phyloP scores from a whole-genome alignment of 1,140 invertebrate genomes.

The Formica selysi region DNA sequence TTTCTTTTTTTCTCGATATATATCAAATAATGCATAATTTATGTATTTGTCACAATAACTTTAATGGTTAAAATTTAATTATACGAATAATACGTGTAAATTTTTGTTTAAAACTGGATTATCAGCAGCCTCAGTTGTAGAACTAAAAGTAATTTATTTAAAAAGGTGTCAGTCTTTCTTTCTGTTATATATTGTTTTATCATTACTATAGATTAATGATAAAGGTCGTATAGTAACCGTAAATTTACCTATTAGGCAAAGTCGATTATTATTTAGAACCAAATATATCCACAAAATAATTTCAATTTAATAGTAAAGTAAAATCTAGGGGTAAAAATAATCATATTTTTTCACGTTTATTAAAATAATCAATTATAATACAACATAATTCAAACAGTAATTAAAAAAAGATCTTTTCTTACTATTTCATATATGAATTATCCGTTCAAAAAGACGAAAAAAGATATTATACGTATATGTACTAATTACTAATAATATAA shows the following conservation, averaged over 20 bases:
- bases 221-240: too few species aligned
- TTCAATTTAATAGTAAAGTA: too few species aligned
- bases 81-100: neutral
- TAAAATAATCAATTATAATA: neutral
- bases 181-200: neutral
- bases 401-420: too few species aligned
- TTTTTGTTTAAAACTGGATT: neutral
- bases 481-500: neutral
- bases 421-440: too few species aligned
- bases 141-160: neutral
- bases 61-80: conserved; percentile 7
- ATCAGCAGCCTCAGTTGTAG: neutral
- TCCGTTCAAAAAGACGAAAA: neutral
- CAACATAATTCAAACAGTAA: neutral
- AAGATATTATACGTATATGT: too few species aligned
- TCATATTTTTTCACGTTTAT: neutral
- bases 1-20: conserved; percentile 44
- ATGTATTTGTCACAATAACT: neutral
- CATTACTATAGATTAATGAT: too few species aligned
- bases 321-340: neutral
- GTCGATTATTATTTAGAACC: neutral
- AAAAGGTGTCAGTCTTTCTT: neutral
- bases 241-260: neutral
- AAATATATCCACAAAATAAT: neutral
- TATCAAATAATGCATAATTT: conserved; percentile 17